Evolutionary conservation across 2,888 invertebrate species (phyloP).

Genomic region (Pyrgus malvae): DNA sequence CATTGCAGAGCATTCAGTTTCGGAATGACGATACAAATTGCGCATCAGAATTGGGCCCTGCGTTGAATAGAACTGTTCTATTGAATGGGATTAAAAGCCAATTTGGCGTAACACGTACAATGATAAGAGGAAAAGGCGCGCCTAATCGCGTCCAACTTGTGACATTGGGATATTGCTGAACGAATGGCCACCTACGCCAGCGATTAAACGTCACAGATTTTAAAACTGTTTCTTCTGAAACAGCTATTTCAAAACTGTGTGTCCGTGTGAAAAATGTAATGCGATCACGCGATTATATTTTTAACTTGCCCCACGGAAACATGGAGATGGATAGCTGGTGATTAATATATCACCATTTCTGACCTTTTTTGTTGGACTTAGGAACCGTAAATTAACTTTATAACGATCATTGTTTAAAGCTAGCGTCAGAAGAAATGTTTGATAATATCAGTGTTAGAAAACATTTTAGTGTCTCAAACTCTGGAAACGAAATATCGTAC

Average conservation of each 20-base stretch:
- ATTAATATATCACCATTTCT: neutral
- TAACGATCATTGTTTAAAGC: too few relatives aligned
- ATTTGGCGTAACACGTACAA: slow-evolving; percentile 9
- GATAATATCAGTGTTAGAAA: too few relatives aligned
- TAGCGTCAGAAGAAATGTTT: too few relatives aligned
- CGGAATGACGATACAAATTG: slow-evolving; percentile 41
- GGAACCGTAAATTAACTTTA: neutral
- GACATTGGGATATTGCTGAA: slow-evolving; percentile 50
- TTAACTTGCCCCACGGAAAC: neutral
- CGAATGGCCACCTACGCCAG: slow-evolving; percentile 43
- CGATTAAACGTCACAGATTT: slow-evolving; percentile 43
- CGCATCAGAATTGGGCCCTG: slow-evolving; percentile 35
- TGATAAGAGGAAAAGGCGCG: slow-evolving; percentile 38
- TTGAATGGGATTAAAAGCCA: slow-evolving; percentile 13
- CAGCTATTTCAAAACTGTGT: slow-evolving; percentile 25
- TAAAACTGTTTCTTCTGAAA: slow-evolving; percentile 30
- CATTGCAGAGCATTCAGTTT: slow-evolving; percentile 28
- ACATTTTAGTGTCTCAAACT: too few relatives aligned
- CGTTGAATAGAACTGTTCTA: neutral
- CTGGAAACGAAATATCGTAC: too few relatives aligned
- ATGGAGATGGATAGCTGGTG: neutral
- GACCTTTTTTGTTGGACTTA: neutral
- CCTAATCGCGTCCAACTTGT: slow-evolving; percentile 56
- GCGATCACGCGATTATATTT: slow-evolving; percentile 9
- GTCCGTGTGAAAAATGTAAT: neutral